phyloP scores from a whole-genome alignment of 2,113 vertebrate genomes.

The Ivindomyrus marchei region DNA sequence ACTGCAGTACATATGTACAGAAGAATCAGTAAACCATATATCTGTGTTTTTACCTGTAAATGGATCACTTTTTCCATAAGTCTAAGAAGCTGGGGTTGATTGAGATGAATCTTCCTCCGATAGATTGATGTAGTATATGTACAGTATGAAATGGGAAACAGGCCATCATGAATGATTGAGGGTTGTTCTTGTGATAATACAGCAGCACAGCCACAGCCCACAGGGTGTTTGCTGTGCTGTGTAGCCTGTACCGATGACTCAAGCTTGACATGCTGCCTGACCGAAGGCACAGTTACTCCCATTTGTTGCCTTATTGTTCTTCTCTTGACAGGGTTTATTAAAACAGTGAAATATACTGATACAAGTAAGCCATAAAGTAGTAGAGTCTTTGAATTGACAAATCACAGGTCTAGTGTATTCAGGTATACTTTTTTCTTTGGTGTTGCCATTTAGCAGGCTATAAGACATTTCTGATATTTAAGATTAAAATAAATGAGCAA shows the following conservation, averaged over 20 bases:
- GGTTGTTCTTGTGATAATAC: neutral
- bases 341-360: constrained; percentile 2
- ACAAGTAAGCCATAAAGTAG: constrained; percentile 15
- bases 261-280: neutral
- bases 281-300: constrained; percentile 1
- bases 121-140: neutral
- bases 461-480: neutral
- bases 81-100: neutral
- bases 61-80: neutral
- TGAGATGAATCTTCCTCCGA: neutral
- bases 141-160: neutral
- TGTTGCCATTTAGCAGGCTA: neutral
- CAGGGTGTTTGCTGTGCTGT: neutral
- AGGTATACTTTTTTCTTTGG: neutral
- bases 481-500: neutral
- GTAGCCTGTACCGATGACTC: neutral
- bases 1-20: neutral
- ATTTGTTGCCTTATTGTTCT: constrained; percentile 25
- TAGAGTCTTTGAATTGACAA: neutral
- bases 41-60: neutral
- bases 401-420: neutral
- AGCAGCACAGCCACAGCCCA: neutral
- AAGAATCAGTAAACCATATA: neutral
- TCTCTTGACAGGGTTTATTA: constrained; percentile 14
- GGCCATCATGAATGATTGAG: neutral